Base-by-base conservation (phyloP, 2,888 invertebrate genomes). In the Seira musarum region DNA sequence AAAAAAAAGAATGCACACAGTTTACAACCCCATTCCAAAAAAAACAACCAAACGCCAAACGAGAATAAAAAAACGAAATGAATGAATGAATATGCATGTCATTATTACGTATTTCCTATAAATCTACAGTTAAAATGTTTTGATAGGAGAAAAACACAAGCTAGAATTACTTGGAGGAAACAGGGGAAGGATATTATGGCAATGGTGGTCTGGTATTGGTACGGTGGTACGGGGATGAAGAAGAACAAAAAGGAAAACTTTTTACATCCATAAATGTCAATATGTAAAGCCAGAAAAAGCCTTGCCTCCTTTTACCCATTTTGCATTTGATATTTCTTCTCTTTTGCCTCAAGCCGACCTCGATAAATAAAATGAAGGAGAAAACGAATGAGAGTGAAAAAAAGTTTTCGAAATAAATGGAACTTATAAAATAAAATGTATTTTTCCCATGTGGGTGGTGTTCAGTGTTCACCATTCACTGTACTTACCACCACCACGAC, bases 261-360 rank as follows among this genome's bases (percentile, higher is more conserved):
- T 79, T 64, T 64, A 64, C 80, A 80, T 80, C 74, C 74, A 80
- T 80, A 74, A 74, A 79, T 73, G 79, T 79, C 79, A 79, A 79
- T 79, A 73, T 63, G 71, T 64, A 73, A 79, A 72, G 68, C 68
- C 8, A 30, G 30, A 30, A 30, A 30, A 30, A 30, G 30, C 30
- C 30, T 30, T 30, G 30, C 30, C 40, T 17, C 64, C 17, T 72
- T 67, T 35, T 17, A 73, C 67, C 13, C 64, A 67, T 67, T 74
- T 67, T 74, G 57, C 74, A 67, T 74, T 22, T 61, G 5, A 17
- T 30, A 30, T 30, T 30, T 5, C 30, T 30, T 30, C 2, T n/a
- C 66, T 66, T 74, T 67, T 35, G 46, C 21, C 60, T 77, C 72
- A 63, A n/a, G 53, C 46, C 71, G 64, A 60, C 78, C 72, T 71